A percentile compares a stretch with the other conserved stretches of the same genome.
Evolutionary conservation across 2,888 invertebrate species (phyloP).

Genomic region (Tipula lateralis): DNA sequence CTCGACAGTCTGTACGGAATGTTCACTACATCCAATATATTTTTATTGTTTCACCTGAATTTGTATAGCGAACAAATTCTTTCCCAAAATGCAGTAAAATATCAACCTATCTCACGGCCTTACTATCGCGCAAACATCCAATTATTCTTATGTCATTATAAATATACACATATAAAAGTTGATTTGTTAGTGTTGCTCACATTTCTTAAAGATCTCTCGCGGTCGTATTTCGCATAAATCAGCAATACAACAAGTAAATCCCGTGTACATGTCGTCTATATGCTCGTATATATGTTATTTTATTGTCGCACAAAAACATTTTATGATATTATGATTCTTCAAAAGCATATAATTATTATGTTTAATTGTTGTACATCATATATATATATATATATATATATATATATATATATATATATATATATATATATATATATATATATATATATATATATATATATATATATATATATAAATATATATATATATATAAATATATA

Average conservation of each 20-base stretch:
- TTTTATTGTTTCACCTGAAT: neutral
- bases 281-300: neutral
- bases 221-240: neutral
- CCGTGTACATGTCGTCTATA: no score
- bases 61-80: neutral
- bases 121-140: neutral
- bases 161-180: neutral
- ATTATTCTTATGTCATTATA: neutral
- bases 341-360: neutral
- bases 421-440: slow-evolving; percentile 5
- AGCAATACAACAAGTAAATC: neutral
- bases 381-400: neutral
- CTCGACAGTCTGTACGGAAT: neutral
- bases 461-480: neutral
- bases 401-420: slow-evolving; percentile 5
- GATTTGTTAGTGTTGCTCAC: neutral
- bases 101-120: neutral
- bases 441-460: slow-evolving; percentile 5
- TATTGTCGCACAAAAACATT: slow-evolving; percentile 20
- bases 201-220: neutral
- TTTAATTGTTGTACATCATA: neutral
- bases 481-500: neutral
- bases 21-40: neutral
- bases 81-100: neutral
- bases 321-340: neutral